phyloP scores from a whole-genome alignment of 2,888 invertebrate genomes.

The Chorisops tibialis region DNA sequence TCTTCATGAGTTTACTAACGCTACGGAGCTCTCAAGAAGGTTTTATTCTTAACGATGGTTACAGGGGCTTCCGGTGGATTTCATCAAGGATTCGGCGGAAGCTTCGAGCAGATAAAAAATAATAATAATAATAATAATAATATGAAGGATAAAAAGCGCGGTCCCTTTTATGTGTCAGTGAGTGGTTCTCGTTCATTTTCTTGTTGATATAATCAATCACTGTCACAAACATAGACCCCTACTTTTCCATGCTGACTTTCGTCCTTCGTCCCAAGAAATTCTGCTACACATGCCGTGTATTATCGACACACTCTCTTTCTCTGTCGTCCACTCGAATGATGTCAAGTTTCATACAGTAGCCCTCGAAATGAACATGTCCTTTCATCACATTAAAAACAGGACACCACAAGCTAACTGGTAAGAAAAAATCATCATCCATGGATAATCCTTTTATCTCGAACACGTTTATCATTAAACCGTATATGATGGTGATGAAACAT shows the following conservation, averaged over 20 bases:
- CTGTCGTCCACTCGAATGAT: too few species aligned
- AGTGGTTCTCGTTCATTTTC: slow-evolving; percentile 28
- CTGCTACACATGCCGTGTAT: too few species aligned
- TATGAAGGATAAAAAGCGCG: slow-evolving; percentile 27
- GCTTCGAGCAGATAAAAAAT: slow-evolving; percentile 12
- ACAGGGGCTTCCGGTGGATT: not conserved
- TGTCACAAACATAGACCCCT: slow-evolving; percentile 28
- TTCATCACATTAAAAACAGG: too few species aligned
- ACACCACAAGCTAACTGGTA: too few species aligned
- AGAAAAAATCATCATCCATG: not conserved
- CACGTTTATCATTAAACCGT: slow-evolving; percentile 14
- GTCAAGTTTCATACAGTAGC: too few species aligned
- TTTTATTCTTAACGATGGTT: not conserved
- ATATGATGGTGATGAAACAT: slow-evolving; percentile 10
- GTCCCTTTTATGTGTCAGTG: slow-evolving; percentile 28
- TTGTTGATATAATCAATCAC: slow-evolving; percentile 31
- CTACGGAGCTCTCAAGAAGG: not conserved
- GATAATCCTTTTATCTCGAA: slow-evolving; percentile 11
- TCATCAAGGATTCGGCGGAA: slow-evolving; percentile 1
- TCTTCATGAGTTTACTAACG: slow-evolving; percentile 20
- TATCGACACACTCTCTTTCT: too few species aligned
- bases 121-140: slow-evolving; percentile 18
- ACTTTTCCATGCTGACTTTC: not conserved
- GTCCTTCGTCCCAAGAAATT: too few species aligned
- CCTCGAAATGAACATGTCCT: too few species aligned